Evolutionary conservation across 2,888 invertebrate genomes (phyloP).

Genomic region (Liposcelis brunnea): DNA sequence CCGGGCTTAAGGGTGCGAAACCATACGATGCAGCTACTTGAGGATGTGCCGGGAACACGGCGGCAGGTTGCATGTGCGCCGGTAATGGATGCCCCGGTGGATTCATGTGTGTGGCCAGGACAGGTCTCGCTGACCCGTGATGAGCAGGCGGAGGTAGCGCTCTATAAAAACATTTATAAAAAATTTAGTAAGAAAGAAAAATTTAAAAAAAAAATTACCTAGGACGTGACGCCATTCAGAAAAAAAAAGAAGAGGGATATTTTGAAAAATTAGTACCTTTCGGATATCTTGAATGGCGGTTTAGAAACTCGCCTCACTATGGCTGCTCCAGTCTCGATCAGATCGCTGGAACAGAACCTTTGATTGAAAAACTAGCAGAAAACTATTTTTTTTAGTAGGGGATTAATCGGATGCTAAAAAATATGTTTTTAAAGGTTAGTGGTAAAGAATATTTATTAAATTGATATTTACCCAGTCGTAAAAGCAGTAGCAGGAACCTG

Average conservation of each 20-base stretch:
- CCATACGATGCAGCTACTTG: constrained; percentile 42
- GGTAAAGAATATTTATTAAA: too few species aligned
- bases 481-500: constrained; percentile 30
- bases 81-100: constrained; percentile 57
- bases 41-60: constrained; percentile 44
- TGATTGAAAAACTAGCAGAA: too few species aligned
- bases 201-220: not conserved
- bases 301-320: too few species aligned
- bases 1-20: constrained; percentile 51
- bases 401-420: too few species aligned
- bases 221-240: constrained; percentile 1
- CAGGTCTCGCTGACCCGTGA: constrained; percentile 54
- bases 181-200: constrained; percentile 20
- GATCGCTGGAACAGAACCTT: constrained; percentile 16
- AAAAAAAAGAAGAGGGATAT: not conserved
- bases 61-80: constrained; percentile 51
- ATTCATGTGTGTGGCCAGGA: constrained; percentile 40
- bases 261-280: not conserved
- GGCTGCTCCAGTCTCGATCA: constrained; percentile 23
- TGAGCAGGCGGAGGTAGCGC: constrained; percentile 69
- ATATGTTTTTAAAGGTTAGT: too few species aligned
- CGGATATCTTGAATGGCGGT: too few species aligned
- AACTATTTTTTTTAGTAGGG: too few species aligned
- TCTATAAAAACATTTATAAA: constrained; percentile 19
- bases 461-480: constrained; percentile 23